Base-by-base conservation (phyloP, 2,797 vertebrate genomes). In the Micromesistius poutassou region DNA sequence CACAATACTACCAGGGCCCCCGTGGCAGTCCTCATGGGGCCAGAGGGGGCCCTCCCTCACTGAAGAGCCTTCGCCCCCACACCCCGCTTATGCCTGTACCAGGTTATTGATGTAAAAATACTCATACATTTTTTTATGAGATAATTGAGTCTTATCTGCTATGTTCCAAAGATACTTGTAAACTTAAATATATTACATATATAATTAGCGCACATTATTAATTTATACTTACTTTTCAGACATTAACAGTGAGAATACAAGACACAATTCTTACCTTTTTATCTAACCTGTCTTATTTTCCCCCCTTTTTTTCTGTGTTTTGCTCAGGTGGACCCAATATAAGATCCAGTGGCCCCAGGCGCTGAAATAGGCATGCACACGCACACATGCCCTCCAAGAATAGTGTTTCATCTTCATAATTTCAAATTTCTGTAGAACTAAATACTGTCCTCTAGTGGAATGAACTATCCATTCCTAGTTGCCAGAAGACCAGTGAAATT, bases 61-160 rank as follows among this genome's bases (percentile, higher is more conserved):
- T 88, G 68, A 93, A 94, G 87, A 88, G 85, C 30, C 89, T 86
- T 4, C 87, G 91, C 14, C 90, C 89, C 74, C 90, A 85, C 25
- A 73, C 73, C 8, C 87, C 89, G 16, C 91, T 95, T 36, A 89
- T 92, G 12, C 87, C 83, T 16, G 16, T 89, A 74, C 89, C 90
- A 92, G 93, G 92, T 94, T 79, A 86, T 86, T 83, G 42, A 6
- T 14, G 5, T 4, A 10, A 4, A 62, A 62, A 62, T 62, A 62
- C 55, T 22, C n/a, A 19, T 62, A 62, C 55, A 25, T 62, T 62
- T 55, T 55, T 62, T 71, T 71, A n/a, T 62, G 50, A n/a, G 19
- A n/a, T 5, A 7, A 6, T n/a, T n/a, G 2, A 62, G 19, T 55
- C 40, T 13, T 22, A 22, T 22, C 16, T 55, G 46, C 46, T 19